These are phyloP conservation scores for Coccyzus lansbergi DNA, from an alignment of 2,797 vertebrate genomes.

Conservation along the genomic window DNA sequence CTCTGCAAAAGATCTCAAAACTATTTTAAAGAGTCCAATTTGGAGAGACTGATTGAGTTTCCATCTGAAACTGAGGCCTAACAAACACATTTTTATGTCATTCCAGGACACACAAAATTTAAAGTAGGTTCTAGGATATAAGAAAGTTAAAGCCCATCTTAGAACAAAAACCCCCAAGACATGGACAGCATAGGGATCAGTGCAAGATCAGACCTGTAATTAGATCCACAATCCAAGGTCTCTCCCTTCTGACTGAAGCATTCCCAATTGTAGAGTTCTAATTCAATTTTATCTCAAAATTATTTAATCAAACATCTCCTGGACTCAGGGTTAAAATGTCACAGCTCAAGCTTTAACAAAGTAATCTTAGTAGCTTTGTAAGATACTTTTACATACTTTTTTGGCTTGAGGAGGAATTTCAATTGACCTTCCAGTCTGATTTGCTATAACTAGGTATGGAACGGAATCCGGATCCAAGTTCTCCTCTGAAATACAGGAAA, in stretches of 20 bases:
- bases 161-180: neutral
- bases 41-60: neutral
- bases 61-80: neutral
- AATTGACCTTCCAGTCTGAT: constrained; percentile 93
- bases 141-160: neutral
- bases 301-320: neutral
- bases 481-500: constrained; percentile 80
- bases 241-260: neutral
- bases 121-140: neutral
- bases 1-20: neutral
- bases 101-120: neutral
- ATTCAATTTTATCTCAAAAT: neutral
- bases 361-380: neutral
- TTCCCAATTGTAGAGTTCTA: neutral
- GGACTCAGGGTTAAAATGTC: neutral
- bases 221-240: neutral
- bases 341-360: neutral
- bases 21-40: neutral
- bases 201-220: neutral
- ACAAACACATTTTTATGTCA: neutral
- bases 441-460: constrained; percentile 92
- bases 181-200: neutral
- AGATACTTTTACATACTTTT: constrained; percentile 80
- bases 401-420: constrained; percentile 86
- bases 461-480: constrained; percentile 80